Conservation (phyloP, 2,113 vertebrate species). For the Falco punctatus region DNA sequence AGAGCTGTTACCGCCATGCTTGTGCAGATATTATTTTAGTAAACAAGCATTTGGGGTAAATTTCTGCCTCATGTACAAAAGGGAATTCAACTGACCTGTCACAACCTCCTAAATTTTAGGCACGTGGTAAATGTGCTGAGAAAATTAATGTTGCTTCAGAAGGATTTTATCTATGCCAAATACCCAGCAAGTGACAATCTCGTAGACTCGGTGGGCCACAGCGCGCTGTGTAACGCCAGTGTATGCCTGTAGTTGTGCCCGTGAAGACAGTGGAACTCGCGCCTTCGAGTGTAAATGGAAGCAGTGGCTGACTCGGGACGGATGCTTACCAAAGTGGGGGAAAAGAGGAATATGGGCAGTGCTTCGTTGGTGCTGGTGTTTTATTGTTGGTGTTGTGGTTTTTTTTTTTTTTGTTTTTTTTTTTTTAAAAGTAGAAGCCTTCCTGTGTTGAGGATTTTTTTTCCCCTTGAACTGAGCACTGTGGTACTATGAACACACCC, state of each 20-base stretch:
- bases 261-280: background rate
- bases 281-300: background rate
- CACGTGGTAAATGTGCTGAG: background rate
- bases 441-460: background rate
- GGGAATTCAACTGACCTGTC: background rate
- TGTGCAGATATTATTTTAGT: background rate
- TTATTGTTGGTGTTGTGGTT: background rate
- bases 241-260: background rate
- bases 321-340: background rate
- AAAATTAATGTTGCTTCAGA: background rate
- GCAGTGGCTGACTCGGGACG: background rate
- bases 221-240: background rate
- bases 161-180: background rate
- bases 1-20: background rate
- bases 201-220: accelerated
- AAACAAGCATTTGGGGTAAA: background rate
- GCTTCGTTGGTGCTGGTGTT: background rate
- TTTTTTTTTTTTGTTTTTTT: background rate
- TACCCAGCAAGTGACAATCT: conserved; percentile 35
- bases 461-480: background rate
- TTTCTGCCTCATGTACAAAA: background rate
- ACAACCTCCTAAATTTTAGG: background rate
- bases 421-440: too few species aligned
- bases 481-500: background rate
- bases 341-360: accelerated